Percentiles rank a stretch among this genome's conserved stretches.
Conservation (phyloP, 2,797 vertebrate species). For the Lithobates pipiens region DNA sequence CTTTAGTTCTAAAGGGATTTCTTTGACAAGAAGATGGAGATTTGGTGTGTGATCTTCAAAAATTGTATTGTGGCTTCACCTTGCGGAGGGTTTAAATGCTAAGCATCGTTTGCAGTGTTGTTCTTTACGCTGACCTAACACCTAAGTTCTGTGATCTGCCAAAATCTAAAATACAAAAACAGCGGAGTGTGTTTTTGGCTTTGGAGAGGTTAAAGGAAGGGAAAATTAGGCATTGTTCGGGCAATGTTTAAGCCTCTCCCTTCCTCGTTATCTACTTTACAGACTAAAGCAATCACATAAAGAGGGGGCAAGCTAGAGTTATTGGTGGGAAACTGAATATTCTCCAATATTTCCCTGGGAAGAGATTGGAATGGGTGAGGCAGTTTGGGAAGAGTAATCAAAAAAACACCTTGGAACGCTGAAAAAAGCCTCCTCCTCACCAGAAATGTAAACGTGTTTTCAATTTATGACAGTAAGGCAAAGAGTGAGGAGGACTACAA, state of each 20-base stretch:
- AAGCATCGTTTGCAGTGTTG: no score
- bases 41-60: no score
- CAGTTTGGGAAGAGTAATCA: not conserved
- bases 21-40: no score
- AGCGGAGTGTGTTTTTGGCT: not conserved
- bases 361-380: constrained; percentile 1
- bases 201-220: constrained; percentile 11
- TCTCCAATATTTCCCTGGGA: constrained; percentile 21
- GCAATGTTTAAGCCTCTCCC: not conserved
- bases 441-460: constrained; percentile 21
- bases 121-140: no score
- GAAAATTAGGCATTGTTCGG: not conserved
- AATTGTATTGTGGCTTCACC: no score
- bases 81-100: no score
- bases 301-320: not conserved
- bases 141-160: no score
- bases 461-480: not conserved
- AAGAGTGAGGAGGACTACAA: not conserved
- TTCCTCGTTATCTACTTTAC: constrained; percentile 19
- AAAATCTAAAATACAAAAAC: no score
- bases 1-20: no score
- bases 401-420: constrained; percentile 5
- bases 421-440: not conserved
- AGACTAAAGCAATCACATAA: constrained; percentile 3
- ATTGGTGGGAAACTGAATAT: constrained; percentile 45